Evolutionary conservation across 1,140 invertebrate species (phyloP).

Genomic region (Pararge aegeria): DNA sequence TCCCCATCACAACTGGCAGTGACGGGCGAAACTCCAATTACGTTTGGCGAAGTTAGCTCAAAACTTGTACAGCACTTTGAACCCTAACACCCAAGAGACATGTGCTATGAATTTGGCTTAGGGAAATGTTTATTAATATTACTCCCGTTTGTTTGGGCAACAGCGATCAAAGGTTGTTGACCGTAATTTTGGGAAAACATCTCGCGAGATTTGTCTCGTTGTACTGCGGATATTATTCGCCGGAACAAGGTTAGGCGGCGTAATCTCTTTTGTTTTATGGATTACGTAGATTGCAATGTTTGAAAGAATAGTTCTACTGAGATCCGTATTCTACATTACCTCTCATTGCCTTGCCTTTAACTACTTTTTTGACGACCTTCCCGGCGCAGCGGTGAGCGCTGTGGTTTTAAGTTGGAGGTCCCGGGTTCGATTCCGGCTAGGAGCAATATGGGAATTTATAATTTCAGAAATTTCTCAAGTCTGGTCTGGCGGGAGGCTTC

Average conservation of each 20-base stretch:
- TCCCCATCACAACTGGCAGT: neutral
- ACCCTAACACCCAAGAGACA: neutral
- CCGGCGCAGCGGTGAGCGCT: no score
- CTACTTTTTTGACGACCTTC: no score
- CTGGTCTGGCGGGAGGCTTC: no score
- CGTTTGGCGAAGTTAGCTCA: neutral
- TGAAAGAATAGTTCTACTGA: no score
- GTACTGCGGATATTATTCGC: neutral
- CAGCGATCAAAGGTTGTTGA: constrained; percentile 6
- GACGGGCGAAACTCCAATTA: neutral
- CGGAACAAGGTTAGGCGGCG: neutral
- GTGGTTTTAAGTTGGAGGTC: no score
- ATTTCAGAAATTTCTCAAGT: no score
- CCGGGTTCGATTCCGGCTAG: no score
- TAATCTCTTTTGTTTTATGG: neutral
- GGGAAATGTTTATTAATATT: constrained; percentile 13
- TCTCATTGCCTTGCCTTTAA: no score
- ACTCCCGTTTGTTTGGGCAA: constrained; percentile 7
- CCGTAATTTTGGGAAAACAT: neutral
- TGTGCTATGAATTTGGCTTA: neutral
- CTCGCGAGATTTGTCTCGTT: neutral
- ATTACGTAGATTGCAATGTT: no score
- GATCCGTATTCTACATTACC: no score
- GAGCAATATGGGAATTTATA: no score
- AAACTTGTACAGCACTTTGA: neutral